Evolutionary conservation across 1,140 invertebrate genomes (phyloP), one percentile per base, ranked within the genome.

Genomic region (Gryon sp.): DNA sequence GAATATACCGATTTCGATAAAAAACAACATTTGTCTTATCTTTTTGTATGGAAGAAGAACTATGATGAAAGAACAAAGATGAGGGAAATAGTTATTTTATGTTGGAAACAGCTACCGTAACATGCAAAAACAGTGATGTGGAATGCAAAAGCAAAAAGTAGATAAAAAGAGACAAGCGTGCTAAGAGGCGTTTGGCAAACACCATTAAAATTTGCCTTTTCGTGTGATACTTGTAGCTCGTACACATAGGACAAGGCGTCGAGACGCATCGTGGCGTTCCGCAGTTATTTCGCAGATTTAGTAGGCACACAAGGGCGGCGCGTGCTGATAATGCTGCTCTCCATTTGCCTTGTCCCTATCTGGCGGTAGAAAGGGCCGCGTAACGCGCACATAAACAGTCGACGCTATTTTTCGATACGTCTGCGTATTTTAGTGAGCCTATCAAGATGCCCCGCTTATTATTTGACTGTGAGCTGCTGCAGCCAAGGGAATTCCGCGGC

Each of bases 281-380:
- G 65, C 70, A 68, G 77, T 68, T 84, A 84, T 85, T 84, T 80
- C 50, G 80, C 79, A 86, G 83, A 88, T 88, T 88, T 89, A 88
- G 83, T 87, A 63, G 82, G 86, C 79, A 88, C 84, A 88, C 86
- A 88, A 84, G 80, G 83, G 77, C 81, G 84, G 81, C 79, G 83
- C 82, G 84, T 85, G 86, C 86, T 87, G 86, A 88, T 87, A 88
- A 87, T 86, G 81, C 86, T 59, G 73, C 84, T 57, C 68, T 62
- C 74, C 70, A 63, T 68, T 62, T 76, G 68, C 82, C 79, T 80
- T 72, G 41, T 45, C 59, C 45, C 52, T 77, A 77, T 77, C 74
- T 76, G 18, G 11, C 12, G 38, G 55, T 41, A 16, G 34, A 52
- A 76, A 63, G 66, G 60, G 52, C 40, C 52, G 45, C 36, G 59